Evolutionary conservation across 2,797 vertebrate genomes (phyloP), one percentile per base, ranked within the genome.

Genomic region (Emydoidea blandingii): DNA sequence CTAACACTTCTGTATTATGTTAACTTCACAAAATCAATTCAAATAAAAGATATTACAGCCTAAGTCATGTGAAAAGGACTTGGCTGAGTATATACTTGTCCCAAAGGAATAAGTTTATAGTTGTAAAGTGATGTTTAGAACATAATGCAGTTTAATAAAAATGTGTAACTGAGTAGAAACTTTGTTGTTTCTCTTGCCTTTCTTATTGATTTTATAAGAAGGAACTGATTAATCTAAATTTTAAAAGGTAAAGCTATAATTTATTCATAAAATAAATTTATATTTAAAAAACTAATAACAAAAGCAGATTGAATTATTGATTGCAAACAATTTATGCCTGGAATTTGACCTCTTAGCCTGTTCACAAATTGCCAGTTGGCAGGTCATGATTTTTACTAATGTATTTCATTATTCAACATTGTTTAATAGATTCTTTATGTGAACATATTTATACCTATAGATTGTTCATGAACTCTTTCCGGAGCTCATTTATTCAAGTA

Each of bases 281-380:
- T 6, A 88, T 89, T 90, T 91, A 82, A 89, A 89, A 54, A 82
- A 18, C 27, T 88, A 65, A 78, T 23, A 86, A 90, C 56, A 8
- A 83, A 41, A 94, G 91, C 68, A 79, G 12, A 85, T 52, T 93
- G 44, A 95, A 91, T 93, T 94, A 95, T 92, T 95, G 49, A 95
- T 87, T 93, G 12, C 84, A 93, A 95, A 91, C 11, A 89, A 79
- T 25, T 31, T 57, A 86, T 56, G 56, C 21, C 79, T 93, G 88
- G 88, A 89, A 93, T 93, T 34, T 86, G 68, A 50, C 82, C 57
- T 95, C 41, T 81, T 41, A 88, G 2, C 49, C 4, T 78, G 16
- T 53, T 88, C 91, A n/a, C 54, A 90, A 90, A 74, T 86, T 91
- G 79, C 86, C 90, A 91, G 1, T 72, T 78, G 89, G 47, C 8